Base-by-base conservation (phyloP, 2,797 vertebrate genomes). In the Schizopygopsis pylzovi region DNA sequence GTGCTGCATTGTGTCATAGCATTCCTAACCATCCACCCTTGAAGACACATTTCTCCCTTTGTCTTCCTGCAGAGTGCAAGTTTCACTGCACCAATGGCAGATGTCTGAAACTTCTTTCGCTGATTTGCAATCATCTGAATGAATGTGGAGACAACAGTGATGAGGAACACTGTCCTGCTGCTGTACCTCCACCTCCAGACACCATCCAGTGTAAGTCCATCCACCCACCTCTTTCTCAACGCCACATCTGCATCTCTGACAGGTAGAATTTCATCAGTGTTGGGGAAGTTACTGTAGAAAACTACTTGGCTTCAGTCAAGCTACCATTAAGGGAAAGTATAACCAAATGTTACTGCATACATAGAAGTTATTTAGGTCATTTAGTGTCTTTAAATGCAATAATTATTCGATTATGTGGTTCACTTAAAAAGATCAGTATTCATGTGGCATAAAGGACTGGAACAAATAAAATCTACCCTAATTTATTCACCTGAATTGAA, bases 121-220 rank as follows among this genome's bases (percentile, higher is more conserved):
- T 96, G 93, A 94, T 97, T 93, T 97, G 96, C 94, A 96, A 96
- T 93, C 95, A 95, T 90, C 94, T 96, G 92, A 95, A 96, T 68
- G 95, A 96, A 93, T 96, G 96, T 92, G 95, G 95, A 76, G 96
- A 96, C 93, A 96, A 96, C 91, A 96, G 95, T 84, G 96, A 96
- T 88, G 96, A 96, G 92, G 96, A 96, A 88, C 95, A 96, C 91
- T 97, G 96, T 85, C 94, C 96, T 87, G 93, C 95, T 90, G 95
- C 96, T 92, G 96, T 96, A 9, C 95, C 95, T 89, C 95, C 96
- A 84, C 96, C 96, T 70, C 95, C 95, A 88, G 94, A 95, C 9
- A 93, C 94, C 90, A 95, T 96, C 63, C 85, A 86, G 61, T 61
- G 85, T 86, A 79, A 86, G 85, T 61, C 45, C 72, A 75, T 43